phyloP scores from a whole-genome alignment of 2,888 invertebrate genomes.

The Xestia c-nigrum region DNA sequence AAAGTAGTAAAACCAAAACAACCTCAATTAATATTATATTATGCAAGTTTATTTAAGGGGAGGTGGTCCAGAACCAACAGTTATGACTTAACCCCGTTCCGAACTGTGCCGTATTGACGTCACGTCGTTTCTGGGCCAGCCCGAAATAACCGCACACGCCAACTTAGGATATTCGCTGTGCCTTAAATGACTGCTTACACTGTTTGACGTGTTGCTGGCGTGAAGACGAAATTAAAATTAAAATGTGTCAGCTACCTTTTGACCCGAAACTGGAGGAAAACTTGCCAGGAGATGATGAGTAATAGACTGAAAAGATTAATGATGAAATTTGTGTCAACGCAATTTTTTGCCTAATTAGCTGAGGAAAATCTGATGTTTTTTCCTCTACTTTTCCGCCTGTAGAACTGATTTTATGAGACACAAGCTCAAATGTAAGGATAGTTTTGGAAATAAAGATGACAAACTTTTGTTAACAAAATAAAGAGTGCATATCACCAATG shows the following conservation, averaged over 20 bases:
- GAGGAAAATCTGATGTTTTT: neutral
- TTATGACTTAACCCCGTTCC: conserved; percentile 66
- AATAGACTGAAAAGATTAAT: conserved; percentile 34
- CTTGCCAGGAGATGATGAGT: conserved; percentile 25
- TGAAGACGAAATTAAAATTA: conserved; percentile 32
- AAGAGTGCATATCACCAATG: neutral
- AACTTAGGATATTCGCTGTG: conserved; percentile 57
- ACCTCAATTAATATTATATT: conserved; percentile 33
- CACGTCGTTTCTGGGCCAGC: conserved; percentile 83
- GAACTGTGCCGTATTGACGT: conserved; percentile 83
- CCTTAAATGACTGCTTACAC: conserved; percentile 50
- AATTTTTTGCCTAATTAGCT: conserved; percentile 39
- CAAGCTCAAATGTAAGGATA: neutral
- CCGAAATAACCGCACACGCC: conserved; percentile 79
- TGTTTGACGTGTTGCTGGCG: conserved; percentile 32
- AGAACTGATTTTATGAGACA: neutral
- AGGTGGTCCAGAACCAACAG: conserved; percentile 46
- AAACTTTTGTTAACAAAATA: neutral
- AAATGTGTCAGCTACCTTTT: conserved; percentile 49
- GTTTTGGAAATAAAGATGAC: neutral
- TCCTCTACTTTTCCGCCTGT: neutral
- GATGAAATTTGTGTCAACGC: conserved; percentile 20
- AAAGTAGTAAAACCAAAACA: conserved; percentile 20
- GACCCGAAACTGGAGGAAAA: conserved; percentile 21
- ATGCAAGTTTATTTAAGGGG: conserved; percentile 52